Percentiles rank a stretch among this genome's conserved stretches.
phyloP scores from a whole-genome alignment of 1,140 invertebrate genomes.

The Caerostris darwini region DNA sequence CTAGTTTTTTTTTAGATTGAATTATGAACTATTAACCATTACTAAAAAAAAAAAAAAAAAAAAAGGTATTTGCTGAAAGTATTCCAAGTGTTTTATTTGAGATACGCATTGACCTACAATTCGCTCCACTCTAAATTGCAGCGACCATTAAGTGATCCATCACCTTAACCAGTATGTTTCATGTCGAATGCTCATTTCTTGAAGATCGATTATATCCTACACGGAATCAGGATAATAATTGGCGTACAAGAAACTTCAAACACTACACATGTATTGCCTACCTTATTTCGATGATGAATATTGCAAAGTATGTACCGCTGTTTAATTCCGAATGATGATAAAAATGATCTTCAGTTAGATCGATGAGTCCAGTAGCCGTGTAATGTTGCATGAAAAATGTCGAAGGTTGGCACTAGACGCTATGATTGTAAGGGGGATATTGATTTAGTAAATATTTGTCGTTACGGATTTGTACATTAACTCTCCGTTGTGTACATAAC shows the following conservation, averaged over 20 bases:
- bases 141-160: conserved; percentile 13
- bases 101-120: too few species aligned
- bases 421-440: too few species aligned
- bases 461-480: too few species aligned
- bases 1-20: too few species aligned
- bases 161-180: not conserved
- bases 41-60: too few species aligned
- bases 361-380: not conserved
- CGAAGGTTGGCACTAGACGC: too few species aligned
- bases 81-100: too few species aligned
- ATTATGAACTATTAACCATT: too few species aligned
- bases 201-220: conserved; percentile 29
- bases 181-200: conserved; percentile 41
- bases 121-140: not conserved
- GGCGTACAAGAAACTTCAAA: not conserved
- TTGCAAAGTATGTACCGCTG: not conserved
- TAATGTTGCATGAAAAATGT: not conserved
- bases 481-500: too few species aligned
- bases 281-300: conserved; percentile 33
- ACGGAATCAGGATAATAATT: conserved; percentile 32
- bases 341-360: not conserved
- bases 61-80: too few species aligned
- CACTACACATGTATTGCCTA: not conserved
- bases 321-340: conserved; percentile 9
- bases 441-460: too few species aligned